Evolutionary conservation across 2,888 invertebrate genomes (phyloP).

Genomic region (Nomada fabriciana): DNA sequence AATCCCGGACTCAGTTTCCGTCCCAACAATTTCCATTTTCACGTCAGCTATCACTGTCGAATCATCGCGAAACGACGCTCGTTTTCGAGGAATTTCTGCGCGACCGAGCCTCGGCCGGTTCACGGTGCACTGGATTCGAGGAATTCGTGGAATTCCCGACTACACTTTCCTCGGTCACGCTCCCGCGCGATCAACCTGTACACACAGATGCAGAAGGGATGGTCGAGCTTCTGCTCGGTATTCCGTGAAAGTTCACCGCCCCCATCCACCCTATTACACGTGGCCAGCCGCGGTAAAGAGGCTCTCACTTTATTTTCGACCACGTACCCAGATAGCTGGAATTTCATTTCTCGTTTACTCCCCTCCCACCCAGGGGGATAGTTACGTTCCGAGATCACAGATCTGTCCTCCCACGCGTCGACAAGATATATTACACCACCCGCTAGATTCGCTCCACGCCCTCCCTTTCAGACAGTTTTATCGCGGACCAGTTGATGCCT

Average conservation of each 20-base stretch:
- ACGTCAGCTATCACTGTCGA: constrained; percentile 1
- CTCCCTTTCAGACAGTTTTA: constrained; percentile 11
- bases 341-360: constrained; percentile 69
- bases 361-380: constrained; percentile 65
- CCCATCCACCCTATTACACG: constrained; percentile 67
- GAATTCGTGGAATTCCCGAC: too few relatives aligned
- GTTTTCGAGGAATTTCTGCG: constrained; percentile 2
- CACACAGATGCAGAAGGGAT: constrained; percentile 22
- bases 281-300: constrained; percentile 64
- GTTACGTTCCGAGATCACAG: constrained; percentile 70
- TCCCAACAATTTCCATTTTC: too few relatives aligned
- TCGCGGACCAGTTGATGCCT: neutral
- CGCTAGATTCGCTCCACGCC: constrained; percentile 59
- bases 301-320: constrained; percentile 72
- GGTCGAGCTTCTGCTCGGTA: constrained; percentile 60
- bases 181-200: constrained; percentile 45
- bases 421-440: constrained; percentile 68
- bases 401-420: constrained; percentile 47
- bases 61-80: neutral
- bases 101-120: neutral
- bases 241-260: constrained; percentile 64
- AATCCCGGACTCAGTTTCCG: too few relatives aligned
- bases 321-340: constrained; percentile 73
- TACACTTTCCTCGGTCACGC: constrained; percentile 1
- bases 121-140: too few relatives aligned